These are phyloP conservation scores for Macrotrachela quadricornifera DNA, from an alignment of 1,140 invertebrate genomes.

Conservation along the genomic window DNA sequence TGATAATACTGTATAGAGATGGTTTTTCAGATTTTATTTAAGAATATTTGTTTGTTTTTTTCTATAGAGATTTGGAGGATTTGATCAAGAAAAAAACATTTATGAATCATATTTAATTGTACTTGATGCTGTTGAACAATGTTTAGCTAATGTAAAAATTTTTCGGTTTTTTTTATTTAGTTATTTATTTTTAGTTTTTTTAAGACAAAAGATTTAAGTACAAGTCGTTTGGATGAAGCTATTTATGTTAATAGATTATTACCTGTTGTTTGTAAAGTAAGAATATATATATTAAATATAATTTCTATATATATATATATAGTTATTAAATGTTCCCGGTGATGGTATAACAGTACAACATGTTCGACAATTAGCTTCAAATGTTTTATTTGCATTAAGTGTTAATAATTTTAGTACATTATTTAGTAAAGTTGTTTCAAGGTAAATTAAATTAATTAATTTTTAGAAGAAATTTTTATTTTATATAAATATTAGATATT, in stretches of 20 bases:
- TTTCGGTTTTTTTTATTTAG: too few relatives aligned
- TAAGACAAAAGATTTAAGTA: slow-evolving; percentile 52
- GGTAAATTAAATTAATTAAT: not conserved
- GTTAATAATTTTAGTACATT: slow-evolving; percentile 88
- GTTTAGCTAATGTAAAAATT: slow-evolving; percentile 37
- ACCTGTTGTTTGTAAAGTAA: slow-evolving; percentile 62
- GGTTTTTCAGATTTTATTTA: too few relatives aligned
- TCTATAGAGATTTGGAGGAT: slow-evolving; percentile 35
- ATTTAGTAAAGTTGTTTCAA: slow-evolving; percentile 71
- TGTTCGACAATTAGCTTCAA: slow-evolving; percentile 58
- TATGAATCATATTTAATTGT: slow-evolving; percentile 89
- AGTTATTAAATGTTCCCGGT: slow-evolving; percentile 42
- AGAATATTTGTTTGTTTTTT: too few relatives aligned
- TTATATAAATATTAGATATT: too few relatives aligned
- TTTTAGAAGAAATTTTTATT: not conserved
- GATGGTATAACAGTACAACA: too few relatives aligned
- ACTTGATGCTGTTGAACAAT: slow-evolving; percentile 78
- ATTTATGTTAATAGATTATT: slow-evolving; percentile 83
- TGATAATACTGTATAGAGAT: slow-evolving; percentile 39
- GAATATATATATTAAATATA: too few relatives aligned
- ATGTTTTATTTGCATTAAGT: slow-evolving; percentile 80
- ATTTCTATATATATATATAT: slow-evolving; percentile 19
- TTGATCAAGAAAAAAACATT: slow-evolving; percentile 68
- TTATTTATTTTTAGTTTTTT: slow-evolving; percentile 16
- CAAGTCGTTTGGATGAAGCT: slow-evolving; percentile 68